Evolutionary conservation across 1,140 invertebrate species (phyloP).

Genomic region (Paraescarpia echinospica): DNA sequence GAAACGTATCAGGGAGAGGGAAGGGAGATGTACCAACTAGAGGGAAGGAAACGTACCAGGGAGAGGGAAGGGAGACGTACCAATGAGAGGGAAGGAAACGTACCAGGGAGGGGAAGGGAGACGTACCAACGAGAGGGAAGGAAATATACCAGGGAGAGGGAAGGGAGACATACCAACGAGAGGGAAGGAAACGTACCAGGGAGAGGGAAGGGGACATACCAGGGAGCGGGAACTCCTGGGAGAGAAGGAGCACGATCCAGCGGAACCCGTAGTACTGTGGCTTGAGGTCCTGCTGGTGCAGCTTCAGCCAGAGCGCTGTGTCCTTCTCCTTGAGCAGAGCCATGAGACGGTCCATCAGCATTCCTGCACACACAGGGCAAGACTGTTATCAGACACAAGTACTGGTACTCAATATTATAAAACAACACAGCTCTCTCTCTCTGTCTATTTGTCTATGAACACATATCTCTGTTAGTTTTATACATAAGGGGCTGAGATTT

Average conservation of each 20-base stretch:
- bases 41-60: neutral
- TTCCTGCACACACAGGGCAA: constrained; percentile 36
- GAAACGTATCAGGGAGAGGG: neutral
- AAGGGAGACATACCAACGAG: neutral
- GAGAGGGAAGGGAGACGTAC: neutral
- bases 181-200: neutral
- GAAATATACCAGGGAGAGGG: neutral
- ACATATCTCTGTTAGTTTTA: no score
- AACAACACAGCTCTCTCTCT: no score
- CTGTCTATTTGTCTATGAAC: no score
- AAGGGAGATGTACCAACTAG: neutral
- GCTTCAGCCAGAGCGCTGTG: constrained; percentile 71
- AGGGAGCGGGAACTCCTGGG: constrained; percentile 95
- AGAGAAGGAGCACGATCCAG: constrained; percentile 94
- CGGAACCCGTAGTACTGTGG: constrained; percentile 97
- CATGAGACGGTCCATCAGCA: constrained; percentile 67
- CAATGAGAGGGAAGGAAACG: neutral
- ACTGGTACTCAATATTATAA: no score
- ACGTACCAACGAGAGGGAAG: neutral
- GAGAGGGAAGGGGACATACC: constrained; percentile 33
- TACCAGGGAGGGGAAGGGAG: neutral
- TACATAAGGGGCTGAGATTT: no score
- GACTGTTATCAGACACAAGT: neutral
- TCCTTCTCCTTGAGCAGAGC: constrained; percentile 77
- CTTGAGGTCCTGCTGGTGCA: constrained; percentile 80